phyloP scores from a whole-genome alignment of 2,797 vertebrate species.

The Fringilla coelebs region DNA sequence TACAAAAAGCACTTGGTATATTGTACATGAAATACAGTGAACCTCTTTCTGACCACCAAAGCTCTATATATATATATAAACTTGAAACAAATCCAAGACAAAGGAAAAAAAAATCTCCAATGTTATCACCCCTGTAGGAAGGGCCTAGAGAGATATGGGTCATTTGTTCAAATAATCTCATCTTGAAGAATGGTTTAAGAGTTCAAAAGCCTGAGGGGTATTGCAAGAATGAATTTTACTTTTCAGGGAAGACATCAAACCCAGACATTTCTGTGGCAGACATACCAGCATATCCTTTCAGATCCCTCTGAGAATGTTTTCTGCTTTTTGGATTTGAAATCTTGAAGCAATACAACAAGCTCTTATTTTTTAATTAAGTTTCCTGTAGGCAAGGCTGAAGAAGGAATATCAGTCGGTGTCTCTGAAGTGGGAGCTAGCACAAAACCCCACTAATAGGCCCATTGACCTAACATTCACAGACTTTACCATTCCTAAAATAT shows the following conservation, averaged over 20 bases:
- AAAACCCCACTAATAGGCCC: not conserved
- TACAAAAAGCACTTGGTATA: not conserved
- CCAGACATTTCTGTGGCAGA: not conserved
- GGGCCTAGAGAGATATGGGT: not conserved
- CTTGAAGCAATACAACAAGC: not conserved
- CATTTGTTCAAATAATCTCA: not conserved
- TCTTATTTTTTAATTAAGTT: constrained; percentile 17
- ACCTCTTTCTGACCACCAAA: not conserved
- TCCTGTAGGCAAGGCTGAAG: not conserved
- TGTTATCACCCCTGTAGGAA: not conserved
- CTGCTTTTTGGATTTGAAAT: not conserved
- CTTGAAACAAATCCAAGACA: not conserved
- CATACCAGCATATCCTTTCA: not conserved
- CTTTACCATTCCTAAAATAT: not conserved
- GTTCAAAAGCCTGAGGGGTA: not conserved
- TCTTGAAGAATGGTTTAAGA: not conserved
- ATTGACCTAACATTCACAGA: not conserved
- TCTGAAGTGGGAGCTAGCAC: not conserved
- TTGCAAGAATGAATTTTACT: not conserved
- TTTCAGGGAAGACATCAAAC: constrained; percentile 18
- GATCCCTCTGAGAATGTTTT: not conserved
- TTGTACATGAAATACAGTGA: not conserved
- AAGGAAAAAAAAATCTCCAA: not conserved
- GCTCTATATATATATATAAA: not conserved
- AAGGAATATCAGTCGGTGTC: not conserved